These are phyloP conservation scores for Typhlomys cinereus DNA, from an alignment of 2,113 vertebrate genomes.

Conservation along the genomic window DNA sequence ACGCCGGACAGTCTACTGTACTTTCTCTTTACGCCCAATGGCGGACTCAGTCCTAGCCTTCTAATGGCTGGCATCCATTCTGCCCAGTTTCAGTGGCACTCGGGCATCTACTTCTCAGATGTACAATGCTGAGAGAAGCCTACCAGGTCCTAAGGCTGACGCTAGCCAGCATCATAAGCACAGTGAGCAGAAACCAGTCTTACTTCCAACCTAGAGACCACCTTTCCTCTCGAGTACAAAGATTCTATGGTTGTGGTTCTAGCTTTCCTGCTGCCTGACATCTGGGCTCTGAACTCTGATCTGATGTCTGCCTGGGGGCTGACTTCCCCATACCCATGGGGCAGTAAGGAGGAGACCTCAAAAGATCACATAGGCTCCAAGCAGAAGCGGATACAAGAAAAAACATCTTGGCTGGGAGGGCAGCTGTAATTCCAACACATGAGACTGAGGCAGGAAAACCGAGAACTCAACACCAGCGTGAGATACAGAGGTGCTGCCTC, in stretches of 20 bases:
- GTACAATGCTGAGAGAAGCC: not conserved
- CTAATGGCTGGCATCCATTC: not conserved
- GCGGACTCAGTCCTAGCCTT: not conserved
- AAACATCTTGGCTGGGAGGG: not conserved
- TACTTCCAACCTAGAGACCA: not conserved
- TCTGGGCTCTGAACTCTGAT: not conserved
- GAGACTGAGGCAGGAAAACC: not conserved
- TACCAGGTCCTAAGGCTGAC: not conserved
- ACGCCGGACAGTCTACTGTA: not conserved
- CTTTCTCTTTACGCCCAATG: not conserved
- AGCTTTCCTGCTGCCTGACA: not conserved
- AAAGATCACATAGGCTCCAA: conserved; percentile 48
- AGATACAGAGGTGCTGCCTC: not conserved
- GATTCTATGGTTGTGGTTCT: not conserved
- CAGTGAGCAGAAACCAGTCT: not conserved
- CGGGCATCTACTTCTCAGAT: conserved; percentile 16
- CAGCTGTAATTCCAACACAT: not conserved
- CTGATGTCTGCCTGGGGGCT: conserved; percentile 3
- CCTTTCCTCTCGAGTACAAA: not conserved
- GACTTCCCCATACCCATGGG: conserved; percentile 22
- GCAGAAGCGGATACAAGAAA: conserved; percentile 55
- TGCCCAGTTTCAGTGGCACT: conserved; percentile 7
- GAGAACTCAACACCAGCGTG: not conserved
- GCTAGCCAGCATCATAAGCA: not conserved
- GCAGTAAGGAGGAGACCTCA: conserved; percentile 2